Evolutionary conservation across 2,113 vertebrate species (phyloP).

Genomic region (Labrus mixtus): DNA sequence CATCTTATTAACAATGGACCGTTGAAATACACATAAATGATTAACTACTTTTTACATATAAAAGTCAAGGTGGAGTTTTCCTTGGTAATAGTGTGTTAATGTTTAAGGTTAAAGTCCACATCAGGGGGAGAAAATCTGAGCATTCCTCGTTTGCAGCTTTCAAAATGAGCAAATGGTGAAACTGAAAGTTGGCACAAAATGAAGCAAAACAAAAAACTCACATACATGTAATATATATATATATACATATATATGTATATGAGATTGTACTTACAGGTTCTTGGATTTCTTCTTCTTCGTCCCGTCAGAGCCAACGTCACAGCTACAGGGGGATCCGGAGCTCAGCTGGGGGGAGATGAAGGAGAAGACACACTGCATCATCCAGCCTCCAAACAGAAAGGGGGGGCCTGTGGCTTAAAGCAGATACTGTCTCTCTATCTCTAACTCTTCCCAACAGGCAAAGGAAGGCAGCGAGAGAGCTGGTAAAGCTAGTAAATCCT

Average conservation of each 20-base stretch:
- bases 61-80: no score
- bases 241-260: no score
- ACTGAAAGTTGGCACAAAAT: constrained; percentile 1
- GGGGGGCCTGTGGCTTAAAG: constrained; percentile 49
- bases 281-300: constrained; percentile 91
- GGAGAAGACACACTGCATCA: constrained; percentile 84
- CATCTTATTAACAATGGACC: background rate
- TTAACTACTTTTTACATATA: no score
- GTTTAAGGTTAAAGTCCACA: no score
- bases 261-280: constrained; percentile 90
- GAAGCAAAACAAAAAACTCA: background rate
- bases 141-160: background rate
- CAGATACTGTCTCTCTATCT: constrained; percentile 22
- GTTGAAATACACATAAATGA: background rate
- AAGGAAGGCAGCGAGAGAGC: background rate
- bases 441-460: background rate
- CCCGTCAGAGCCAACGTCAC: constrained; percentile 83
- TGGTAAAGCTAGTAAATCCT: background rate
- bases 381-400: constrained; percentile 65
- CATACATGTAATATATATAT: no score
- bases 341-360: constrained; percentile 87
- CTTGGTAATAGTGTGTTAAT: no score
- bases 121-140: background rate
- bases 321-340: constrained; percentile 84
- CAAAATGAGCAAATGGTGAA: constrained; percentile 1